A percentile compares a stretch with the other conserved stretches of the same genome.
These are phyloP conservation scores for Pseudoips prasinana DNA, from an alignment of 2,888 invertebrate species.

Conservation along the genomic window DNA sequence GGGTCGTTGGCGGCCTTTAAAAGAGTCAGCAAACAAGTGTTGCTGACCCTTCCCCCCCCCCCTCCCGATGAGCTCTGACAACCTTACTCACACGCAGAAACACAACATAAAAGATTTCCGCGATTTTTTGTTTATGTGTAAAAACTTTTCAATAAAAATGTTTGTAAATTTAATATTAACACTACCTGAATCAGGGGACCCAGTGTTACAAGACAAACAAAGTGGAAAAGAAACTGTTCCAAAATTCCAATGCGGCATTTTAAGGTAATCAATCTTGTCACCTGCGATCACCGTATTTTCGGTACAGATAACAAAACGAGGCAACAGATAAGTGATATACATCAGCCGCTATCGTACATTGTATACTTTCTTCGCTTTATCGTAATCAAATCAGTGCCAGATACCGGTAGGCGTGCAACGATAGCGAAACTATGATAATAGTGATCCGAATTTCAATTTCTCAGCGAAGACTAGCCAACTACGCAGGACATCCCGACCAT, in stretches of 20 bases:
- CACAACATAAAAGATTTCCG: too few relatives aligned
- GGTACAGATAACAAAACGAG: constrained; percentile 59
- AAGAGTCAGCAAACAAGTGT: too few relatives aligned
- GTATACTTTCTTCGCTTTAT: constrained; percentile 61
- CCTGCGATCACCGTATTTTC: constrained; percentile 55
- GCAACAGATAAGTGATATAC: constrained; percentile 57
- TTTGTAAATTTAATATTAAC: too few relatives aligned
- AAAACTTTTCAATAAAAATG: too few relatives aligned
- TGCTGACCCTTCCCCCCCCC: too few relatives aligned
- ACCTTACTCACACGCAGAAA: too few relatives aligned
- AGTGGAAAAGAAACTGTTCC: neutral
- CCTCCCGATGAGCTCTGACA: too few relatives aligned
- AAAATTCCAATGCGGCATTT: neutral
- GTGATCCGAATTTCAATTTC: too few relatives aligned
- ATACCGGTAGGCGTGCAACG: constrained; percentile 24
- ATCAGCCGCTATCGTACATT: constrained; percentile 55
- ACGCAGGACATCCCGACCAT: too few relatives aligned
- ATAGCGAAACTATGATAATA: constrained; percentile 18
- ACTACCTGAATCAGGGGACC: neutral
- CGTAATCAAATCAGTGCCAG: constrained; percentile 61
- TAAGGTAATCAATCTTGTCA: constrained; percentile 28
- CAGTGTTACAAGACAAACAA: constrained; percentile 8
- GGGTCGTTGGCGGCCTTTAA: too few relatives aligned
- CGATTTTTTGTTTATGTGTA: too few relatives aligned
- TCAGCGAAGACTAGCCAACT: too few relatives aligned